phyloP scores from a whole-genome alignment of 2,113 vertebrate genomes.

The Pseudopipra pipra region DNA sequence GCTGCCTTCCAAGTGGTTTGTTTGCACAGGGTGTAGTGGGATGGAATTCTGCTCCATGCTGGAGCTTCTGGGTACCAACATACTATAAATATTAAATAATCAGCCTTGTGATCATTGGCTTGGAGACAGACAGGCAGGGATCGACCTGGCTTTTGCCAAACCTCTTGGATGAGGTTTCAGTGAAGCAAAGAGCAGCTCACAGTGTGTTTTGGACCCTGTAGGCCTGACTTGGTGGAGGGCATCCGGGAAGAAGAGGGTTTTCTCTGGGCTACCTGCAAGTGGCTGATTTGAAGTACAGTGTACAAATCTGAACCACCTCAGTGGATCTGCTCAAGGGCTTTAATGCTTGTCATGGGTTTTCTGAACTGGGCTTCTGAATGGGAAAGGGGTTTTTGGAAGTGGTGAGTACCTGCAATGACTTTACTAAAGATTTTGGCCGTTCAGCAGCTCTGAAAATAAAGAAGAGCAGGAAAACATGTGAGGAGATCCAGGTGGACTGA shows the following conservation, averaged over 20 bases:
- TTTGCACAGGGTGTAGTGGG: background rate
- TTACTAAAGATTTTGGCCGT: background rate
- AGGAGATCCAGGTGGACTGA: background rate
- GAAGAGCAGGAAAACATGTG: fast-evolving
- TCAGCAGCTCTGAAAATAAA: background rate
- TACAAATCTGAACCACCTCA: background rate
- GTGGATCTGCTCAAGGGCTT: background rate
- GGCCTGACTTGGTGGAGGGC: background rate
- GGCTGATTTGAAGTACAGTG: background rate
- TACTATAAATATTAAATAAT: background rate
- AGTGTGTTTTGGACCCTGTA: fast-evolving
- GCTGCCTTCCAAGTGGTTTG: background rate
- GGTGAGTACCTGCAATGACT: background rate
- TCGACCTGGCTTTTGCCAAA: background rate
- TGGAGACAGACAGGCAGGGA: fast-evolving
- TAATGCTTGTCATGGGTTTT: fast-evolving
- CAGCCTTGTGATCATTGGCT: background rate
- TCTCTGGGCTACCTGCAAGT: background rate
- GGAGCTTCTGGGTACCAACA: background rate
- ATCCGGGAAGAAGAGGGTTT: background rate
- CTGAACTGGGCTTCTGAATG: background rate
- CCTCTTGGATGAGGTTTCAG: background rate
- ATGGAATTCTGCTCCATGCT: background rate
- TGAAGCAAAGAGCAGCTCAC: background rate
- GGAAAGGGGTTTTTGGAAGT: background rate